These are phyloP conservation scores for Calliopum simillimum DNA, from an alignment of 2,888 invertebrate species.

Conservation along the genomic window DNA sequence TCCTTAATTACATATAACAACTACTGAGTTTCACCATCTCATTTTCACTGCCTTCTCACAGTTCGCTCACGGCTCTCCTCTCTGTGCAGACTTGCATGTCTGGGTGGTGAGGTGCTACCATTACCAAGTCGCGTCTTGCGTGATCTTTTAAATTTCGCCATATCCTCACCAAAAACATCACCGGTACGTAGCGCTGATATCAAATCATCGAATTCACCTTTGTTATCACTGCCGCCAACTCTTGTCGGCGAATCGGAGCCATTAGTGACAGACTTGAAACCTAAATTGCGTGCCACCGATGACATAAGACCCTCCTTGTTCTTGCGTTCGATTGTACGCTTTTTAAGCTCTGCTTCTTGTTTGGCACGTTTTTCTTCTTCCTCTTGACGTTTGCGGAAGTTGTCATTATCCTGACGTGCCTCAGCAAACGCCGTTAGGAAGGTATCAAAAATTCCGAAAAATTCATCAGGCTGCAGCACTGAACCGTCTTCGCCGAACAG, in stretches of 20 bases:
- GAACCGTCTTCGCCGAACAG: slow-evolving; percentile 91
- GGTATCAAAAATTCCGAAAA: slow-evolving; percentile 92
- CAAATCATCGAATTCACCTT: slow-evolving; percentile 95
- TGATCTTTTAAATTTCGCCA: slow-evolving; percentile 89
- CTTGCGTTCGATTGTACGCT: slow-evolving; percentile 88
- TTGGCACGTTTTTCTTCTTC: slow-evolving; percentile 90
- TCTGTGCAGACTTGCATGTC: slow-evolving; percentile 72
- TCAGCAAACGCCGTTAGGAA: slow-evolving; percentile 87
- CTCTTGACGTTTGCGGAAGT: slow-evolving; percentile 82
- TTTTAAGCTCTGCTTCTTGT: slow-evolving; percentile 88
- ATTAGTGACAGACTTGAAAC: slow-evolving; percentile 69
- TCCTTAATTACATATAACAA: background rate
- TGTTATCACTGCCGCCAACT: slow-evolving; percentile 62
- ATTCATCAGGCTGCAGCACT: slow-evolving; percentile 88
- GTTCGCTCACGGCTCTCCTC: slow-evolving; percentile 78
- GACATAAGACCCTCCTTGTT: slow-evolving; percentile 82
- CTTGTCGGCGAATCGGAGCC: slow-evolving; percentile 68
- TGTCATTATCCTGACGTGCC: slow-evolving; percentile 89
- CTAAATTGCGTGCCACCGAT: slow-evolving; percentile 79
- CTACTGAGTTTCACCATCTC: background rate
- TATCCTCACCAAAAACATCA: slow-evolving; percentile 95
- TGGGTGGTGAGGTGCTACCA: slow-evolving; percentile 73
- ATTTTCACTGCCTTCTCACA: slow-evolving; percentile 65
- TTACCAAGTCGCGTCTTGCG: slow-evolving; percentile 74
- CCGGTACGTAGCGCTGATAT: slow-evolving; percentile 95